These are phyloP conservation scores for Bursaphelenchus okinawaensis DNA, from an alignment of 2,888 invertebrate genomes.

Conservation along the genomic window DNA sequence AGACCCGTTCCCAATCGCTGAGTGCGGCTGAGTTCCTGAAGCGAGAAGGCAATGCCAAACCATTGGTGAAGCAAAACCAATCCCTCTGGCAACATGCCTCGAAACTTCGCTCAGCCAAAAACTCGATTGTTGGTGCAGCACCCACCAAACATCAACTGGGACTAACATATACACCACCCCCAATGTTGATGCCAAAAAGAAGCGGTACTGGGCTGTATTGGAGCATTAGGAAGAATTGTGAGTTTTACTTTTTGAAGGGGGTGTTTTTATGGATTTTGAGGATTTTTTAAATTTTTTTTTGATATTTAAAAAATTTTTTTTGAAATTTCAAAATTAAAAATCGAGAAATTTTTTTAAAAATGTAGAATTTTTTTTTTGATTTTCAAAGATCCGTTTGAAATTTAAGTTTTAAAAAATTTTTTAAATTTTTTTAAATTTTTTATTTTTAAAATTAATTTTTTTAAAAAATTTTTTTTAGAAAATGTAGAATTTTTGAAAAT, in stretches of 20 bases:
- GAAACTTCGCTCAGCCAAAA: slow-evolving; percentile 16
- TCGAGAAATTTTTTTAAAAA: neutral
- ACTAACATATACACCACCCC: slow-evolving; percentile 71
- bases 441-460: neutral
- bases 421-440: neutral
- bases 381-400: neutral
- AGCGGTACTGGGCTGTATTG: slow-evolving; percentile 79
- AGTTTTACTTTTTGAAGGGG: neutral
- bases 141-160: neutral
- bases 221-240: slow-evolving; percentile 35
- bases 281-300: neutral
- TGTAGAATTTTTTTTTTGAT: neutral
- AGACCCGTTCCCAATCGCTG: neutral
- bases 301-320: neutral
- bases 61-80: neutral
- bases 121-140: neutral
- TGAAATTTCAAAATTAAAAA: neutral
- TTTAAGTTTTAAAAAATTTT: neutral
- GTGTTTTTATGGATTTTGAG: neutral
- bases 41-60: slow-evolving; percentile 6
- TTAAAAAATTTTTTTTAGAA: neutral
- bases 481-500: neutral
- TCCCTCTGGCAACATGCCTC: neutral
- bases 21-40: slow-evolving; percentile 10
- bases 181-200: slow-evolving; percentile 84